Evolutionary conservation across 2,113 vertebrate species (phyloP).

Genomic region (Malurus cyaneus): DNA sequence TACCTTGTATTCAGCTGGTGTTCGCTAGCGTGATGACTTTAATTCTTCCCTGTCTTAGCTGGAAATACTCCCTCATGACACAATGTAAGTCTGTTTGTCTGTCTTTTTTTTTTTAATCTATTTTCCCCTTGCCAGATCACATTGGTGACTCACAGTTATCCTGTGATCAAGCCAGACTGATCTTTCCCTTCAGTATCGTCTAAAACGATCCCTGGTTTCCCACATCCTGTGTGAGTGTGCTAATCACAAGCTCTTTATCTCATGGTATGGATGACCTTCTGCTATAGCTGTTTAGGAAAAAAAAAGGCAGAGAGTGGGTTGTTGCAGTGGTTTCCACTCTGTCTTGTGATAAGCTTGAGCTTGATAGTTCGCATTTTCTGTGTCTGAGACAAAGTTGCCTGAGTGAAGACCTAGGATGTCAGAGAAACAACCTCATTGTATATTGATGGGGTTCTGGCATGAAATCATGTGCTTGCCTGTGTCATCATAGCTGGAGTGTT

Average conservation of each 20-base stretch:
- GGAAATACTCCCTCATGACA: not conserved
- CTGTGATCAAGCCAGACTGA: conserved; percentile 44
- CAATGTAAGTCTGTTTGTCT: not conserved
- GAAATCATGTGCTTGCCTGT: not conserved
- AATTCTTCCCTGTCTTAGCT: not conserved
- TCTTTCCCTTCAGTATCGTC: conserved; percentile 23
- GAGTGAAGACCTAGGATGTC: not conserved
- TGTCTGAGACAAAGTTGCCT: not conserved
- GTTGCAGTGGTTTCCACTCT: not conserved
- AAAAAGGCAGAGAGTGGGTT: not conserved
- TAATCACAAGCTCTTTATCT: conserved; percentile 46
- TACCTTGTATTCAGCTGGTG: not conserved
- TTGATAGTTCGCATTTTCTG: not conserved
- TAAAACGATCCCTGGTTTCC: conserved; percentile 22
- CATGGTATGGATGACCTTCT: conserved; percentile 13
- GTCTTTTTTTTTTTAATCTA: not conserved
- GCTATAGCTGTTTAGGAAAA: not conserved
- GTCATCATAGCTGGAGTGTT: not conserved
- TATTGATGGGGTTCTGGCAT: not conserved
- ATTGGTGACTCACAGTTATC: conserved; percentile 37
- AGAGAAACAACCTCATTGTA: not conserved
- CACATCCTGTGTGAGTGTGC: conserved; percentile 57
- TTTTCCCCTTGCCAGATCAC: not conserved
- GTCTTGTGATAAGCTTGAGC: conserved; percentile 40
- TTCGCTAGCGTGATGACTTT: not conserved